These are phyloP conservation scores for Scyliorhinus canicula DNA, from an alignment of 2,797 vertebrate genomes.

Conservation along the genomic window DNA sequence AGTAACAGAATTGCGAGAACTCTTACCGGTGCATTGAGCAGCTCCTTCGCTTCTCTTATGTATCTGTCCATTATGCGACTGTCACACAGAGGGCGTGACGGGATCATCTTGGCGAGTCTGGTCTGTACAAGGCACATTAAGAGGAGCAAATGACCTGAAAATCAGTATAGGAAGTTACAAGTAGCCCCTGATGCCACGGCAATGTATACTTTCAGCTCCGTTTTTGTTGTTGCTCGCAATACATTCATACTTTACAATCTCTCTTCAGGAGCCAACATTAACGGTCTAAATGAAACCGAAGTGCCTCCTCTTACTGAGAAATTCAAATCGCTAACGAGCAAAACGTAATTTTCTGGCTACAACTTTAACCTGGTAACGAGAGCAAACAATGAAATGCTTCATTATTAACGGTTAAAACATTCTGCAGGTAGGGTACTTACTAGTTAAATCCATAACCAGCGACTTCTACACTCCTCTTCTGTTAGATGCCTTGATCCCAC, in stretches of 20 bases:
- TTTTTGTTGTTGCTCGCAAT: neutral
- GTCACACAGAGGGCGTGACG: constrained; percentile 29
- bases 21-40: constrained; percentile 25
- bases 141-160: constrained; percentile 24
- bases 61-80: constrained; percentile 30
- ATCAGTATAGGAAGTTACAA: neutral
- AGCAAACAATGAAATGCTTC: neutral
- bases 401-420: neutral
- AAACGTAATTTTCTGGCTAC: neutral
- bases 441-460: constrained; percentile 32
- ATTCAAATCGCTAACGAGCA: neutral
- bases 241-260: neutral
- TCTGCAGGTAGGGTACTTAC: constrained; percentile 4
- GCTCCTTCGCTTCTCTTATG: constrained; percentile 11
- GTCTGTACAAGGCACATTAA: constrained; percentile 27
- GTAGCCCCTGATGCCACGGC: constrained; percentile 22
- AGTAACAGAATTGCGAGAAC: neutral
- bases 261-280: neutral
- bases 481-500: constrained; percentile 3
- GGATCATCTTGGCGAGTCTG: constrained; percentile 28
- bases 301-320: neutral
- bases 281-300: neutral
- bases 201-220: neutral
- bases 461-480: neutral
- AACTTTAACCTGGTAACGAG: neutral